phyloP scores from a whole-genome alignment of 2,797 vertebrate species.

The Scleropages formosus region DNA sequence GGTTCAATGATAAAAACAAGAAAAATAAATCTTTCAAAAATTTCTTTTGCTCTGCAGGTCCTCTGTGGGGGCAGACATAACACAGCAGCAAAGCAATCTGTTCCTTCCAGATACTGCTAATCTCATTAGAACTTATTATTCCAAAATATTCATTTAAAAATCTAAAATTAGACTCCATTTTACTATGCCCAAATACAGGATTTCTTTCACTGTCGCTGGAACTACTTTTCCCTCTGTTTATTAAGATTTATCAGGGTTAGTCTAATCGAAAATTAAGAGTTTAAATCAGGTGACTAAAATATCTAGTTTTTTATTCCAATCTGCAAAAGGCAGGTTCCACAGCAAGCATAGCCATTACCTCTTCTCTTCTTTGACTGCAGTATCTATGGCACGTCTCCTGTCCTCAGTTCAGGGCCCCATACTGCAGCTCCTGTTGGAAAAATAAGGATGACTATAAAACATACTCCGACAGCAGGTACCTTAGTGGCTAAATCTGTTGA shows the following conservation, averaged over 20 bases:
- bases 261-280: slow-evolving; percentile 2
- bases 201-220: slow-evolving; percentile 6
- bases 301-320: neutral
- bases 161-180: slow-evolving; percentile 3
- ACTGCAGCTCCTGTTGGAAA: neutral
- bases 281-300: slow-evolving; percentile 17
- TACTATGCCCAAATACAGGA: neutral
- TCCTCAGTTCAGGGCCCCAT: neutral
- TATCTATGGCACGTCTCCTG: neutral
- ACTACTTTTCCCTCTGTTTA: neutral
- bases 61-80: slow-evolving; percentile 2
- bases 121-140: slow-evolving; percentile 26
- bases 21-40: neutral
- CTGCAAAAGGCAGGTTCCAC: neutral
- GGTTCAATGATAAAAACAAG: neutral
- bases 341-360: neutral
- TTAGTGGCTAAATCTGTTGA: too few relatives aligned
- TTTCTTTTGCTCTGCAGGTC: slow-evolving; percentile 1
- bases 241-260: slow-evolving; percentile 16
- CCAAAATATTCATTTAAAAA: slow-evolving; percentile 6
- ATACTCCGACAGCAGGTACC: too few relatives aligned
- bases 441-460: too few relatives aligned
- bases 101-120: slow-evolving; percentile 12
- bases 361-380: too few relatives aligned
- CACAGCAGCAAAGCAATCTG: slow-evolving; percentile 4